These are phyloP conservation scores for Ammospiza nelsoni DNA, from an alignment of 2,113 vertebrate species.

Conservation along the genomic window DNA sequence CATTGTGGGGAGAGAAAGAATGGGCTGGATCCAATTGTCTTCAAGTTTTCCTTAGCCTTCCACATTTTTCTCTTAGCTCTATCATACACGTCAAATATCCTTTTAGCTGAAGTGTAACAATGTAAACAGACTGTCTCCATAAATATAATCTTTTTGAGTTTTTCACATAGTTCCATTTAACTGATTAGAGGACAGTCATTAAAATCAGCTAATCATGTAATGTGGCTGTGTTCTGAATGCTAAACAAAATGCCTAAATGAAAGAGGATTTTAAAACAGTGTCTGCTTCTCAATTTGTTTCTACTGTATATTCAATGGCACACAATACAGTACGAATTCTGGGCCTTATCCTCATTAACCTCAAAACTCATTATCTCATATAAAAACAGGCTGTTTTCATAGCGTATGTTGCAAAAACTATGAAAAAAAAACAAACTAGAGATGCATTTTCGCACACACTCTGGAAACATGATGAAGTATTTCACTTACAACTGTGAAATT, in stretches of 20 bases:
- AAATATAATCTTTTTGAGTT: conserved; percentile 32
- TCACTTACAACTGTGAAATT: not conserved
- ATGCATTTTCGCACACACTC: not conserved
- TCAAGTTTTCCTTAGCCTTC: conserved; percentile 32
- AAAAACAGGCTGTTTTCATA: not conserved
- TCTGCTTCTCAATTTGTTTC: conserved; percentile 40
- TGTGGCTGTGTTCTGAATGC: conserved; percentile 46
- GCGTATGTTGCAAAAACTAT: not conserved
- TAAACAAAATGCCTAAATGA: conserved; percentile 53
- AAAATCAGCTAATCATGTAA: conserved; percentile 62
- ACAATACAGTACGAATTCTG: conserved; percentile 22
- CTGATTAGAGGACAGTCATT: conserved; percentile 51
- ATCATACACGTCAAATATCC: not conserved
- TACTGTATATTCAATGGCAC: conserved; percentile 3
- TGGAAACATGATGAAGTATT: not conserved
- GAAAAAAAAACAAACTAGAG: conserved; percentile 4
- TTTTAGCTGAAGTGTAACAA: conserved; percentile 30
- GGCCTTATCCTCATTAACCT: conserved; percentile 29
- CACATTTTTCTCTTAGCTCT: conserved; percentile 21
- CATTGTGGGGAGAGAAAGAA: conserved; percentile 35
- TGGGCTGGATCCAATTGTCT: conserved; percentile 46
- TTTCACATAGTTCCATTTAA: conserved; percentile 35
- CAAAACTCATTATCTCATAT: conserved; percentile 12
- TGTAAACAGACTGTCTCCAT: conserved; percentile 8
- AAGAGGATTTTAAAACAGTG: conserved; percentile 58